Conservation (phyloP, 2,113 vertebrate species). For the Cervus canadensis region DNA sequence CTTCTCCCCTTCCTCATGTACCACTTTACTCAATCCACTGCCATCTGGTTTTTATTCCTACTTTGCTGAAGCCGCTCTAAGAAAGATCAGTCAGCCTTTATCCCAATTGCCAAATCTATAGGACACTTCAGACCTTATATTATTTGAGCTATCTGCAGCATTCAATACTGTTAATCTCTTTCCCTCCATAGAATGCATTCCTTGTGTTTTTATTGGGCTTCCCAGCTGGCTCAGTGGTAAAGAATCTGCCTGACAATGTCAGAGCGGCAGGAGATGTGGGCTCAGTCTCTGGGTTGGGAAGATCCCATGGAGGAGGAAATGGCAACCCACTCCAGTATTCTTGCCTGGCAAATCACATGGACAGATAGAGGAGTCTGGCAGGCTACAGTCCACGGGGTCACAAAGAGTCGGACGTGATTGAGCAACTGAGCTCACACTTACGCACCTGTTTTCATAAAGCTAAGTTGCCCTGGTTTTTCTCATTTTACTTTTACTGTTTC, state of each 20-base stretch:
- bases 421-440: not conserved
- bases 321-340: not conserved
- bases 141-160: not conserved
- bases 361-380: not conserved
- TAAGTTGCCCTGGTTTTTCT: not conserved
- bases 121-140: not conserved
- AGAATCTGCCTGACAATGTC: not conserved
- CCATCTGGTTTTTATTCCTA: not conserved
- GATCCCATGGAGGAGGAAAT: not conserved
- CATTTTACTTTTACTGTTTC: not conserved
- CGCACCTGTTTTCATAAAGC: not conserved
- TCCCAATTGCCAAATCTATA: not conserved
- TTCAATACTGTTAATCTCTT: not conserved
- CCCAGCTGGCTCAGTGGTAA: not conserved
- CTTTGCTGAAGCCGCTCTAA: not conserved
- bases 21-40: not conserved
- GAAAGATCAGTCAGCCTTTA: not conserved
- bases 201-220: not conserved
- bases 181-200: not conserved
- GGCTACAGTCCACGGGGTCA: fast-evolving
- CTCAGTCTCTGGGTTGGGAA: not conserved
- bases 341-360: not conserved
- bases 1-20: not conserved
- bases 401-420: fast-evolving
- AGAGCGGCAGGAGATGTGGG: not conserved